These are phyloP conservation scores for Macrotrachela quadricornifera DNA, from an alignment of 1,140 invertebrate genomes.

Conservation along the genomic window DNA sequence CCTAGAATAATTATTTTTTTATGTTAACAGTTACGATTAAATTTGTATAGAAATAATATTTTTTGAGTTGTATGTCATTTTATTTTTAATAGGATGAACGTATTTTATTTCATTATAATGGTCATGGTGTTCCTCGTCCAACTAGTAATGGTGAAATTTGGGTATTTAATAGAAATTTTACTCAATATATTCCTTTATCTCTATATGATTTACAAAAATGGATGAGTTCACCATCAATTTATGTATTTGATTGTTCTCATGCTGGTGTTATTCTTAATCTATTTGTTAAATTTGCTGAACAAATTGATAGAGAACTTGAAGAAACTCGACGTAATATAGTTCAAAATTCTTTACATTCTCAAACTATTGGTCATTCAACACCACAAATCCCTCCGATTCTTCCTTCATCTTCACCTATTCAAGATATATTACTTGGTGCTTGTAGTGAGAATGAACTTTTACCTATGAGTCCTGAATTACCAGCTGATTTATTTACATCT, in stretches of 20 bases:
- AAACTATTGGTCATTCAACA: not conserved
- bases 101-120: slow-evolving; percentile 97
- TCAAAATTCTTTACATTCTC: not conserved
- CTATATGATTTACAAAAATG: slow-evolving; percentile 92
- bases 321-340: not conserved
- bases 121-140: slow-evolving; percentile 92
- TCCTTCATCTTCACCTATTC: not conserved
- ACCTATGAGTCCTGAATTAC: slow-evolving; percentile 88
- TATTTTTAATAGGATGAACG: slow-evolving; percentile 54
- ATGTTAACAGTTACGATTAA: too few species aligned
- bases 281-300: not conserved
- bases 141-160: slow-evolving; percentile 96
- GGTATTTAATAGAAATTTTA: slow-evolving; percentile 94
- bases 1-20: too few species aligned
- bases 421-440: slow-evolving; percentile 61
- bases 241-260: slow-evolving; percentile 73
- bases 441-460: slow-evolving; percentile 71
- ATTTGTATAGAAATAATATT: too few species aligned
- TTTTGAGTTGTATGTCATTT: not conserved
- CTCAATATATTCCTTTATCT: slow-evolving; percentile 94
- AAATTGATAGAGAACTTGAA: slow-evolving; percentile 1
- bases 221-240: slow-evolving; percentile 96
- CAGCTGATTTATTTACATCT: slow-evolving; percentile 92
- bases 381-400: not conserved
- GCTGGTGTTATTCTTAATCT: not conserved